Base-by-base conservation (phyloP, 2,797 vertebrate species). In the Catamblyrhynchus diadema region DNA sequence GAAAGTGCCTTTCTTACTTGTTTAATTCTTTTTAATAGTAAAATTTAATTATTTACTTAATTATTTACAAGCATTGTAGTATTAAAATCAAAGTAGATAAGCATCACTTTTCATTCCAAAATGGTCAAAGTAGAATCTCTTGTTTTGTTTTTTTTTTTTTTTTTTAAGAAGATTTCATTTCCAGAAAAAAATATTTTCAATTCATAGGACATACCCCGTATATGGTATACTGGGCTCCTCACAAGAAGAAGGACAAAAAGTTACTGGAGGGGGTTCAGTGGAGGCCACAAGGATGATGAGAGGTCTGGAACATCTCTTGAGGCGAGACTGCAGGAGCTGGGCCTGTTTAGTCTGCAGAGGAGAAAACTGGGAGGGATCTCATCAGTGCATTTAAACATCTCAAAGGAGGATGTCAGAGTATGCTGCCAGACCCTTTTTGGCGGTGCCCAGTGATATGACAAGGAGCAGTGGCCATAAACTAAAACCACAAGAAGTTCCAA, bases 361-460 rank as follows among this genome's bases (percentile, higher is more conserved):
- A 53, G 39, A 39, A 53, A 27, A 20, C 13, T 61, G 22, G 8
- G 8, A 61, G 15, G 21, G 11, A 8, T 9, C 33, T 61, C 32
- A 21, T 32, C 5, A 45, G 12, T 9, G 17, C 28, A 45, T 39
- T 8, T 7, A 10, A 59, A 2, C 22, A 51, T n/a, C 39, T 30
- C 60, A 33, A 19, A 53, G 30, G 37, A 1, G 0, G 15, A 17
- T 53, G 24, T 12, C 33, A 45, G 60, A 59, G 30, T 21, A 53
- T 19, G 39, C 20, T 25, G 39, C 28, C 75, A 30, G 60, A 30
- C 23, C 8, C 19, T 30, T 71, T n/a, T 16, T 27, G n/a, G 28
- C 25, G n/a, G 37, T n/a, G 35, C 22, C 2, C 32, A 56, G 57
- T 0, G 0, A 70, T 4, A 23, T 4, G 7, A 66, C 0, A 0